Conservation (phyloP, 2,888 invertebrate species). For the Seira musarum region DNA sequence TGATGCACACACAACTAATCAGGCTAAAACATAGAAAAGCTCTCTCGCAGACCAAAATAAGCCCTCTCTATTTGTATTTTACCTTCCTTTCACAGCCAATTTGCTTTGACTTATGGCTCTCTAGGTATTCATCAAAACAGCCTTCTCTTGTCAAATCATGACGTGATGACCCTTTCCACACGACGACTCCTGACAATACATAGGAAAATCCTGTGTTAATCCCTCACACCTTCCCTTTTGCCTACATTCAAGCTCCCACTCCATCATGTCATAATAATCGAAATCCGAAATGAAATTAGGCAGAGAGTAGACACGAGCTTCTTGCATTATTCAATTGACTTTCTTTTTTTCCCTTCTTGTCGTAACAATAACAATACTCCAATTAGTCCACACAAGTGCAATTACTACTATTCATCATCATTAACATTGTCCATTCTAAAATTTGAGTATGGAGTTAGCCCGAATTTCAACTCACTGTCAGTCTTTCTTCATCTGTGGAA, state of each 20-base stretch:
- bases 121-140: not conserved
- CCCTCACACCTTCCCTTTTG: not conserved
- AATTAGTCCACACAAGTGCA: conserved; percentile 3
- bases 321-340: not conserved
- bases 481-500: too few relatives aligned
- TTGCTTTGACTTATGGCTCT: conserved; percentile 15
- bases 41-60: not conserved
- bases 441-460: too few relatives aligned
- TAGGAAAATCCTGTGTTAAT: not conserved
- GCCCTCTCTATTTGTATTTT: not conserved
- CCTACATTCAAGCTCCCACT: not conserved
- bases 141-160: conserved; percentile 7
- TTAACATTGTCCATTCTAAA: too few relatives aligned
- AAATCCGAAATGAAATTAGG: not conserved
- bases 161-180: not conserved
- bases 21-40: conserved; percentile 5
- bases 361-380: conserved; percentile 1
- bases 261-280: not conserved
- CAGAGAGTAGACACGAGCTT: conserved; percentile 5
- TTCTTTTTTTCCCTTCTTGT: conserved; percentile 3
- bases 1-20: too few relatives aligned
- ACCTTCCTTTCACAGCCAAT: conserved; percentile 1
- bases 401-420: not conserved
- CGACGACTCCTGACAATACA: conserved; percentile 2
- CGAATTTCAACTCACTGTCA: too few relatives aligned